Evolutionary conservation across 2,113 vertebrate species (phyloP).

Genomic region (Triplophysa siluroides): DNA sequence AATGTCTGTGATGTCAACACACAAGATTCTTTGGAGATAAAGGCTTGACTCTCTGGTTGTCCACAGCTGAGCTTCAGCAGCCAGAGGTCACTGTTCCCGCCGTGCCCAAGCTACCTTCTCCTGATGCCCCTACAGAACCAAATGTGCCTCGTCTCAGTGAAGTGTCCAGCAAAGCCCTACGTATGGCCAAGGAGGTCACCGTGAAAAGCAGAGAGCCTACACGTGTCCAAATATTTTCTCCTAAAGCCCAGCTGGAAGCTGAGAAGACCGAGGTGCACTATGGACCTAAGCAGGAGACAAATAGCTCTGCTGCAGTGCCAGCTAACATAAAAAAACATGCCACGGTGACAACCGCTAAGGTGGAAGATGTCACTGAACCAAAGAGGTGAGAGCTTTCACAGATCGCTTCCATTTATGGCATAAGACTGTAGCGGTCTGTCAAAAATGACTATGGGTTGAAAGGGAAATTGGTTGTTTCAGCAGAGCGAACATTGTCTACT

Average conservation of each 20-base stretch:
- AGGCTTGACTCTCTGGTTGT: neutral
- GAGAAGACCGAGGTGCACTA: conserved; percentile 2
- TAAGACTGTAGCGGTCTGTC: neutral
- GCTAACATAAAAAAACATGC: neutral
- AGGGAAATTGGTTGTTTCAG: neutral
- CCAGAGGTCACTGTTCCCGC: neutral
- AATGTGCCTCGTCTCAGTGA: neutral
- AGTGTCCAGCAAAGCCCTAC: conserved; percentile 34
- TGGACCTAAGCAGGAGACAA: neutral
- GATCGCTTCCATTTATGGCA: neutral
- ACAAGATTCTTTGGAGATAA: too few relatives aligned
- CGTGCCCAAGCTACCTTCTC: neutral
- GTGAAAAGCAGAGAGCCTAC: conserved; percentile 56
- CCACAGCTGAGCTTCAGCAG: conserved; percentile 29
- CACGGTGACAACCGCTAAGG: neutral
- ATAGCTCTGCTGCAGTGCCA: neutral
- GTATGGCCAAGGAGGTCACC: conserved; percentile 58
- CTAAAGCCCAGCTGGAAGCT: conserved; percentile 31
- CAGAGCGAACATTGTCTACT: conserved; percentile 1
- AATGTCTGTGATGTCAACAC: neutral
- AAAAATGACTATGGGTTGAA: neutral
- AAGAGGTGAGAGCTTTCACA: conserved; percentile 50
- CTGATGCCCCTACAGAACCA: neutral
- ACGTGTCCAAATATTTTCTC: conserved; percentile 57
- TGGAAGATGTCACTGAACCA: conserved; percentile 3